phyloP scores from a whole-genome alignment of 2,113 vertebrate species.

The Gallinago media region DNA sequence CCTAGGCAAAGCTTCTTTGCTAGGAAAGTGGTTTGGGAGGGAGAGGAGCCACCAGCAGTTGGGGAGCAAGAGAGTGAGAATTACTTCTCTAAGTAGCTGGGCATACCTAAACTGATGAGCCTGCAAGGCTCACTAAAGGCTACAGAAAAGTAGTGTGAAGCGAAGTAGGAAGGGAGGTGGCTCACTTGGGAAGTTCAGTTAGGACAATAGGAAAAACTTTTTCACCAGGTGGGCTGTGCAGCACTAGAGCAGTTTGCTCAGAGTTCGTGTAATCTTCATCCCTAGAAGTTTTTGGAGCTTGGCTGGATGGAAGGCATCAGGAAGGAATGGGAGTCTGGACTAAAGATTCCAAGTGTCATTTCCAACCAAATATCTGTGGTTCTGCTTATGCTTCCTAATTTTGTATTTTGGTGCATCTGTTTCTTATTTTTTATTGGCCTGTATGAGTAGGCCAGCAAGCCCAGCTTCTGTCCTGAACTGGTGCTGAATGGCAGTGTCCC shows the following conservation, averaged over 20 bases:
- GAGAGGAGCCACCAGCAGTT: neutral
- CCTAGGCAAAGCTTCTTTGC: neutral
- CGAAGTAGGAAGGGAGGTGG: neutral
- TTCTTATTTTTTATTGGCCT: neutral
- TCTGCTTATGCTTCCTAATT: neutral
- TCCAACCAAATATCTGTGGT: neutral
- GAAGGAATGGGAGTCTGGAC: neutral
- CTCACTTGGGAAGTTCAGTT: neutral
- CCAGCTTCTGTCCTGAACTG: neutral
- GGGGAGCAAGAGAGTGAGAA: neutral
- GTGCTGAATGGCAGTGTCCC: neutral
- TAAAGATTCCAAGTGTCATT: neutral
- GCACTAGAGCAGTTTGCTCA: neutral
- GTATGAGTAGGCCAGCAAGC: neutral
- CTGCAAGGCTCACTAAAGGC: neutral
- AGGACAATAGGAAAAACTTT: neutral
- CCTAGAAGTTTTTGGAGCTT: neutral
- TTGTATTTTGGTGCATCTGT: neutral
- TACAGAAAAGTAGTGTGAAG: neutral
- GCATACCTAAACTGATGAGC: neutral
- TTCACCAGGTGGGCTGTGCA: neutral
- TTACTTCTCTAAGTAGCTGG: neutral
- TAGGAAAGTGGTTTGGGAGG: neutral
- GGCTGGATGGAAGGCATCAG: neutral
- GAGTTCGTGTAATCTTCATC: neutral